Evolutionary conservation across 2,113 vertebrate species (phyloP), one percentile per base, ranked within the genome.

Genomic region (Chitala chitala): DNA sequence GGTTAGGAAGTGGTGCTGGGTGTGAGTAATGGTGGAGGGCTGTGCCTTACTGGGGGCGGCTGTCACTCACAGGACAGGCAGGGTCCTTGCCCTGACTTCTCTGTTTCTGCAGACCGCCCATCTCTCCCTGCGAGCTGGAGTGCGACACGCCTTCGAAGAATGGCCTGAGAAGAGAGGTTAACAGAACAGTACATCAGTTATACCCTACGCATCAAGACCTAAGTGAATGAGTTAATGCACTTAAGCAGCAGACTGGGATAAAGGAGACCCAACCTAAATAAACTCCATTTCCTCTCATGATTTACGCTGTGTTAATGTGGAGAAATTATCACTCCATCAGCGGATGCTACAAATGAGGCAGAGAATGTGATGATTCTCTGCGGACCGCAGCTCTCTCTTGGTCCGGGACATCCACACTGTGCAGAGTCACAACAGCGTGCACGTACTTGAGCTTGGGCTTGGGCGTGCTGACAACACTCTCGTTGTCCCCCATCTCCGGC

Each of bases 111-210:
- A 88, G 69, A 75, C 89, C 91, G 70, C 90, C 86, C 36, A 92
- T 89, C 82, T 92, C 90, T 0, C 90, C 91, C 84, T 91, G 90
- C 5, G 90, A 92, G 55, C 90, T 92, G 77, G 89, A 92, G 81
- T 91, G 89, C 69, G 90, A 91, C 86, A 90, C 90, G 20, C 90
- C 90, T 74, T 89, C 90, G 63, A 92, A 92, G 74, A 91, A 92
- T 0, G 90, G 90, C 84, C 90, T 92, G 76, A 40, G 82, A 77
- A 65, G 65, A 22, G 53, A 10, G 46, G 46, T 5, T 5, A 10
- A 10, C 5, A 4, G 51, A 54, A n/a, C 46, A 5, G 9, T 48
- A 54, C 51, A 54, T 8, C 5, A 7, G 51, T 7, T 6, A 54
- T 6, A 54, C 6, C 4, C 6, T 4, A n/a, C 3, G 51, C 4